phyloP scores from a whole-genome alignment of 2,113 vertebrate species.

The Eudorcas thomsonii region DNA sequence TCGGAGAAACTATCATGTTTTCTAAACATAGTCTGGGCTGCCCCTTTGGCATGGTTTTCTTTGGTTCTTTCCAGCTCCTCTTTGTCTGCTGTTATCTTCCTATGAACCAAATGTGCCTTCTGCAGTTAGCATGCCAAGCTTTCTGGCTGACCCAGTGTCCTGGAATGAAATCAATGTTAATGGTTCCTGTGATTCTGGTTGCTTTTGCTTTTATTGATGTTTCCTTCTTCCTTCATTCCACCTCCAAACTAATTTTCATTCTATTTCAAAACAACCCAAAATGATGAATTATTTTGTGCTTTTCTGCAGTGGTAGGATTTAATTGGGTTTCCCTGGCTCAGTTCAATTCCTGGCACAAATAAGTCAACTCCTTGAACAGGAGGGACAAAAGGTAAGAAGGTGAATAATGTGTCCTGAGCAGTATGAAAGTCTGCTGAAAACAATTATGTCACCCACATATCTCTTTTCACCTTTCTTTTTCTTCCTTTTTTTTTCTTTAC shows the following conservation, averaged over 20 bases:
- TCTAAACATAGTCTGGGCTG: slow-evolving; percentile 7
- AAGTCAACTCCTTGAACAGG: slow-evolving; percentile 67
- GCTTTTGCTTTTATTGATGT: slow-evolving; percentile 74
- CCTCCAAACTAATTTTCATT: slow-evolving; percentile 72
- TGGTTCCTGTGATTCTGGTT: slow-evolving; percentile 67
- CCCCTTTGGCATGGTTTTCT: slow-evolving; percentile 30
- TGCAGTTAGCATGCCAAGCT: slow-evolving; percentile 56
- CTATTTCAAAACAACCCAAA: slow-evolving; percentile 64
- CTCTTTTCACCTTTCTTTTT: not conserved
- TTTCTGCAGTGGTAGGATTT: slow-evolving; percentile 73
- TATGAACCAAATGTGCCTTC: not conserved
- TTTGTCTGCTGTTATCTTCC: not conserved
- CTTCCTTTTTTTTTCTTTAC: not conserved
- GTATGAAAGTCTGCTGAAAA: not conserved
- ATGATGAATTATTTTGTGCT: slow-evolving; percentile 78
- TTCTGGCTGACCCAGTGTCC: slow-evolving; percentile 46
- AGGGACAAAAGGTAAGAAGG: slow-evolving; percentile 56
- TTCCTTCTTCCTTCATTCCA: slow-evolving; percentile 49
- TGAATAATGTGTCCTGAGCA: not conserved
- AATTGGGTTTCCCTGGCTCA: slow-evolving; percentile 69
- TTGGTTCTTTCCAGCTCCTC: slow-evolving; percentile 47
- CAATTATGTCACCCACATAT: not conserved
- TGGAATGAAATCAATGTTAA: slow-evolving; percentile 76
- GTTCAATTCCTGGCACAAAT: slow-evolving; percentile 72
- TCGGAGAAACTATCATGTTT: slow-evolving; percentile 1